These are phyloP conservation scores for Martes martes DNA, from an alignment of 2,113 vertebrate genomes.

Conservation along the genomic window DNA sequence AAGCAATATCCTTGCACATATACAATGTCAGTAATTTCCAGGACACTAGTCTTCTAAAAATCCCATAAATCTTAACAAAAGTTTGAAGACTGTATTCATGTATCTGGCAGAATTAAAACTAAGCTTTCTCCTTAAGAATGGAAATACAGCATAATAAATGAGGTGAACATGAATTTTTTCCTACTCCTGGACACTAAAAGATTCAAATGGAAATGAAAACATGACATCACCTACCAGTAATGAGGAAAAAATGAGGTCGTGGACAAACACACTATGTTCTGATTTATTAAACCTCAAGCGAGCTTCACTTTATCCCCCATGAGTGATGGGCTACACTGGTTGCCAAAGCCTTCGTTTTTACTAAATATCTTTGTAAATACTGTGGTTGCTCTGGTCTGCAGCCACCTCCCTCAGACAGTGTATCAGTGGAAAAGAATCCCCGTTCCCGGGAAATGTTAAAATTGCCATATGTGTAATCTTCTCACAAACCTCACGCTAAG, in stretches of 20 bases:
- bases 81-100: not conserved
- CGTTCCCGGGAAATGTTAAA: constrained; percentile 63
- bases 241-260: constrained; percentile 70
- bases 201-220: constrained; percentile 64
- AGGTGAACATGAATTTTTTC: constrained; percentile 36
- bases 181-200: constrained; percentile 32
- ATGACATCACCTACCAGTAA: constrained; percentile 61
- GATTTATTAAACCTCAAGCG: constrained; percentile 71
- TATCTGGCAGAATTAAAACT: constrained; percentile 29
- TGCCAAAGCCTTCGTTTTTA: constrained; percentile 75
- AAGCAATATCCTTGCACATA: not conserved
- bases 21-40: not conserved
- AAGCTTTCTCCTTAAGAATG: constrained; percentile 34
- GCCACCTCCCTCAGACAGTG: constrained; percentile 77
- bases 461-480: constrained; percentile 41
- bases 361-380: constrained; percentile 72
- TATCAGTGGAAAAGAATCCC: constrained; percentile 79
- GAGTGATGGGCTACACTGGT: constrained; percentile 43
- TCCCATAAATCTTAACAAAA: not conserved
- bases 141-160: constrained; percentile 23
- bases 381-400: constrained; percentile 73
- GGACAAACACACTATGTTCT: constrained; percentile 58
- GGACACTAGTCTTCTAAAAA: not conserved
- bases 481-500: not conserved
- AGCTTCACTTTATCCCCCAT: constrained; percentile 62